Percentiles rank a stretch among this genome's conserved stretches.
phyloP scores from a whole-genome alignment of 2,888 invertebrate species.

The Harmothoe impar region DNA sequence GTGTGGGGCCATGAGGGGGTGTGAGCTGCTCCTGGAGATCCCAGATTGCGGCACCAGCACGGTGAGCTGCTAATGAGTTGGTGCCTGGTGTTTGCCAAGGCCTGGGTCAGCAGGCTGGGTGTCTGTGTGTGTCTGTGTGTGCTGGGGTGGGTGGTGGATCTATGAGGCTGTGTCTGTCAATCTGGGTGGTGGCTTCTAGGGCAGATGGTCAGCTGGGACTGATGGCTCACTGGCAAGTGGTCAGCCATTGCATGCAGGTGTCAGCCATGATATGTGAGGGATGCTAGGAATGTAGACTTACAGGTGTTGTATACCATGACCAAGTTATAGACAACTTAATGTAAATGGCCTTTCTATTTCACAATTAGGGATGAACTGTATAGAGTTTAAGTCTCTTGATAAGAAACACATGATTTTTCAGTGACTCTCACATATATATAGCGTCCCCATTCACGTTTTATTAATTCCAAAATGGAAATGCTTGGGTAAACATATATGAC shows the following conservation, averaged over 20 bases:
- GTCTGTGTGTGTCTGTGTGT: background rate
- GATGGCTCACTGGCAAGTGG: background rate
- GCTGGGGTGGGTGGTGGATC: background rate
- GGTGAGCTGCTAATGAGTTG: slow-evolving; percentile 26
- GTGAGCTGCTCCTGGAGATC: background rate
- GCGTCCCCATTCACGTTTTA: too few species aligned
- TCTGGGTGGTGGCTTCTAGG: background rate
- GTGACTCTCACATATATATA: too few species aligned
- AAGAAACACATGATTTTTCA: too few species aligned
- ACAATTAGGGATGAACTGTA: too few species aligned
- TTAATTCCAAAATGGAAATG: too few species aligned
- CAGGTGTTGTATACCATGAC: too few species aligned
- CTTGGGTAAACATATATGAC: too few species aligned
- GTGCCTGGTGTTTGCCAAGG: background rate
- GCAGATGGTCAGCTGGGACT: background rate
- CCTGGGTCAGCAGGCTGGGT: slow-evolving; percentile 21
- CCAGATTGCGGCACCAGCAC: background rate
- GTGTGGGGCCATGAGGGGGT: too few species aligned
- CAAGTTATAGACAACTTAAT: too few species aligned
- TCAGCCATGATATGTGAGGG: background rate
- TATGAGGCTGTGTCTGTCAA: background rate
- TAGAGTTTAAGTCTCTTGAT: too few species aligned
- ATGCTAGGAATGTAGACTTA: too few species aligned
- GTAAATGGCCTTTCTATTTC: too few species aligned
- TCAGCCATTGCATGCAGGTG: background rate